Evolutionary conservation across 2,888 invertebrate genomes (phyloP).

Genomic region (Pterostichus madidus): DNA sequence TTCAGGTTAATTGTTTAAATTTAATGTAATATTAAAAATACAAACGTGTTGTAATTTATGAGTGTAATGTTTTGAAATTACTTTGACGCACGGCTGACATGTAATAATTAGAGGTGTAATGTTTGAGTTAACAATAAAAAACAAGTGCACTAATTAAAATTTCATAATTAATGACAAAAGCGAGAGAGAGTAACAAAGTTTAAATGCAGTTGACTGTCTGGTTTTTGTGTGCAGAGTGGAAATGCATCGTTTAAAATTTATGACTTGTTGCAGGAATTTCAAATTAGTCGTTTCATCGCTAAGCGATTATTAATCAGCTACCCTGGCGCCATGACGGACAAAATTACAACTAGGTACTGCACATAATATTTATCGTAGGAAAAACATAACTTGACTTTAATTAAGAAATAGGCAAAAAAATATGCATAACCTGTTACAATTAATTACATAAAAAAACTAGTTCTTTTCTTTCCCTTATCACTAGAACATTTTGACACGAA

Average conservation of each 20-base stretch:
- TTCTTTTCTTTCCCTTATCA: too few species aligned
- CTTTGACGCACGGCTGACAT: constrained; percentile 12
- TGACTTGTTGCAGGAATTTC: constrained; percentile 47
- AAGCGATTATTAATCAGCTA: constrained; percentile 44
- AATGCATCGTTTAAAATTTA: constrained; percentile 49
- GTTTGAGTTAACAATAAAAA: constrained; percentile 31
- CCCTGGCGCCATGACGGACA: too few species aligned
- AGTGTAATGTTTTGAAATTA: constrained; percentile 14
- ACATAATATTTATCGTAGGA: too few species aligned
- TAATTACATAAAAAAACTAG: too few species aligned
- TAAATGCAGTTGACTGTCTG: constrained; percentile 33
- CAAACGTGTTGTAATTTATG: constrained; percentile 14
- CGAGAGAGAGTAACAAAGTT: constrained; percentile 14
- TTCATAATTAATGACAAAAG: constrained; percentile 38
- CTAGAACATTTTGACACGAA: too few species aligned
- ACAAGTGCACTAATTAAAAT: constrained; percentile 43
- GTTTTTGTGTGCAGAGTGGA: constrained; percentile 24
- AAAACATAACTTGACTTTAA: too few species aligned
- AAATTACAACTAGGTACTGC: too few species aligned
- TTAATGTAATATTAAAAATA: not conserved
- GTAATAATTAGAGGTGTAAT: constrained; percentile 34
- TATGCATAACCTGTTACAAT: too few species aligned
- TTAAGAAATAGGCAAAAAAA: too few species aligned
- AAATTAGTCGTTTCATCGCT: constrained; percentile 46
- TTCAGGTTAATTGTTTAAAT: not conserved